Percentiles rank a stretch among this genome's conserved stretches.
These are phyloP conservation scores for Diorhabda carinulata DNA, from an alignment of 1,140 invertebrate species.

Conservation along the genomic window DNA sequence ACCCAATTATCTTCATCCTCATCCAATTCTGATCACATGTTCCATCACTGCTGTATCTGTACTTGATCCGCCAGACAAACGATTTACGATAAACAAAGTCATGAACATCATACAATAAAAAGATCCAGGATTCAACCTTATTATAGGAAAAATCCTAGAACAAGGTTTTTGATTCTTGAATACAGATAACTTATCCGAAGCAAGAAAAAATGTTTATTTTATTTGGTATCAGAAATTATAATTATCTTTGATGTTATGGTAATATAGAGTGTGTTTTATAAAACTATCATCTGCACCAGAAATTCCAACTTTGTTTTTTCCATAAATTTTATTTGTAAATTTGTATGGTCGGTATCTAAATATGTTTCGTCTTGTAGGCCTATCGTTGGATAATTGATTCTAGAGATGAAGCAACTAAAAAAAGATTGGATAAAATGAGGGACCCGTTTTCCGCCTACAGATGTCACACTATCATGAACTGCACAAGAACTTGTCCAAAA, in stretches of 20 bases:
- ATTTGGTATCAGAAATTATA: background rate
- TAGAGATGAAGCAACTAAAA: slow-evolving; percentile 62
- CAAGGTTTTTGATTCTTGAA: too few species aligned
- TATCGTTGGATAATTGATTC: slow-evolving; percentile 76
- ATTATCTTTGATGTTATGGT: background rate
- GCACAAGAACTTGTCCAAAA: slow-evolving; percentile 73
- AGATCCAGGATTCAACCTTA: too few species aligned
- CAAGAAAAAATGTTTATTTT: too few species aligned
- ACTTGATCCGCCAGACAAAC: too few species aligned
- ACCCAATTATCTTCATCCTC: too few species aligned
- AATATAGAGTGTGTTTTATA: background rate
- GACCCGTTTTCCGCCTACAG: slow-evolving; percentile 71
- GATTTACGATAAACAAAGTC: too few species aligned
- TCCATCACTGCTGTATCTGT: too few species aligned
- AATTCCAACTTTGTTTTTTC: background rate
- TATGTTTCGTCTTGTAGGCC: slow-evolving; percentile 51
- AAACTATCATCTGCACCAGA: background rate
- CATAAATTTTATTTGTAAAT: too few species aligned
- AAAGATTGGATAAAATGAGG: slow-evolving; percentile 62
- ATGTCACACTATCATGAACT: slow-evolving; percentile 82
- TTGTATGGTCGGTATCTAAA: background rate
- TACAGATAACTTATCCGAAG: too few species aligned
- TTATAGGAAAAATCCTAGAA: too few species aligned
- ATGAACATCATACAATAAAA: too few species aligned
- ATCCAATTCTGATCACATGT: too few species aligned